Conservation (phyloP, 2,797 vertebrate species). For the Potorous gilbertii region DNA sequence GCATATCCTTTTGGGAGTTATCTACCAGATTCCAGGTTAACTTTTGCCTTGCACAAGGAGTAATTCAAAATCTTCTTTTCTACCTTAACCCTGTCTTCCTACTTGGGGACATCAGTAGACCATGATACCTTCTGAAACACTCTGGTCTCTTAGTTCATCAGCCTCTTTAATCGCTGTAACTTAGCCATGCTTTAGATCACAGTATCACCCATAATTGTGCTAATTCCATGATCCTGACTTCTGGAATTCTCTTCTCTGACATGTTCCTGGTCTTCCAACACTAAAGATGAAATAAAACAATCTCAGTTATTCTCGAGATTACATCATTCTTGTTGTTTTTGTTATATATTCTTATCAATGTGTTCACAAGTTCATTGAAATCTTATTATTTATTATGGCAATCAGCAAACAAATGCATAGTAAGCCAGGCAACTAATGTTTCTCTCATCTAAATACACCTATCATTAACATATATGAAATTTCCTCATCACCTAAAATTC, state of each 20-base stretch:
- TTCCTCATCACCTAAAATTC: neutral
- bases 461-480: neutral
- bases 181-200: neutral
- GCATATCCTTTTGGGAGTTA: neutral
- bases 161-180: neutral
- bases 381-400: neutral
- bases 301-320: neutral
- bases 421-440: neutral
- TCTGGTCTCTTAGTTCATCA: neutral
- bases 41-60: neutral
- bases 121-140: neutral
- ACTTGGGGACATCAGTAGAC: neutral
- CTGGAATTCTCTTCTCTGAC: neutral
- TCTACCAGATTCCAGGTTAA: neutral
- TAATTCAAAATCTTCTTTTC: neutral
- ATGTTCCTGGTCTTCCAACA: neutral
- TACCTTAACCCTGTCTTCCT: neutral
- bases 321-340: neutral
- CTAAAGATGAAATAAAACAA: neutral
- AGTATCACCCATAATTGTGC: neutral
- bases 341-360: neutral
- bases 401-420: neutral
- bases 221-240: neutral
- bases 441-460: neutral
- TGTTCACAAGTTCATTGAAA: neutral